Evolutionary conservation across 2,797 vertebrate species (phyloP), one percentile per base, ranked within the genome.

Genomic region (Huso huso): DNA sequence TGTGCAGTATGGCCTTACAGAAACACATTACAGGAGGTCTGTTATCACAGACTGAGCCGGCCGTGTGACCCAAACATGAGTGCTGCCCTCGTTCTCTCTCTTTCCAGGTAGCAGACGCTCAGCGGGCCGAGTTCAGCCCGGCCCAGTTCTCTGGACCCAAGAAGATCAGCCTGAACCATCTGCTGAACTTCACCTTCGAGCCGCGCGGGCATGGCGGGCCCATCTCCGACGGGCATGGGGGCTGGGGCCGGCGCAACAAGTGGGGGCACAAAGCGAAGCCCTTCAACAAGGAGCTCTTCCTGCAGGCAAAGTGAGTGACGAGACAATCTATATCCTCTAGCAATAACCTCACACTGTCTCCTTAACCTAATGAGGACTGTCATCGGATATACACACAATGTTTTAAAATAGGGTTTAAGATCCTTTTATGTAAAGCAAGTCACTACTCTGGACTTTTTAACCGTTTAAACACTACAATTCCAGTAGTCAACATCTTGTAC

Each of bases 171-270:
- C 78, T 99, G 78, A 99, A 99, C 86, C 97, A 99, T 87, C 89
- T 99, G 86, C 75, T 99, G 78, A 99, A 99, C 84, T 99, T 99
- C 77, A 96, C 95, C 57, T 99, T 98, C 90, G 97, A 99, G 81
- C 97, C 96, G 63, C 93, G 95, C 69, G 96, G 94, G 79, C 92
- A 94, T 62, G 72, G 85, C 23, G 89, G 89, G 62, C 10, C 78
- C 0, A 92, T 90, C 78, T 93, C 92, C 65, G 93, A 92, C 70
- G 86, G 91, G 74, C 88, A 90, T 73, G 86, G 93, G 77, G 89
- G 84, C 76, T 97, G 95, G 96, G 95, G 94, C 49, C 95, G 90
- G 77, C 93, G 95, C 76, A 97, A 98, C 89, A 96, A 95, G 75
- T 99, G 97, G 96, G 95, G 95, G 68, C 93, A 97, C 82, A 92